Base-by-base conservation (phyloP, 1,140 invertebrate genomes). In the Dryas iulia region DNA sequence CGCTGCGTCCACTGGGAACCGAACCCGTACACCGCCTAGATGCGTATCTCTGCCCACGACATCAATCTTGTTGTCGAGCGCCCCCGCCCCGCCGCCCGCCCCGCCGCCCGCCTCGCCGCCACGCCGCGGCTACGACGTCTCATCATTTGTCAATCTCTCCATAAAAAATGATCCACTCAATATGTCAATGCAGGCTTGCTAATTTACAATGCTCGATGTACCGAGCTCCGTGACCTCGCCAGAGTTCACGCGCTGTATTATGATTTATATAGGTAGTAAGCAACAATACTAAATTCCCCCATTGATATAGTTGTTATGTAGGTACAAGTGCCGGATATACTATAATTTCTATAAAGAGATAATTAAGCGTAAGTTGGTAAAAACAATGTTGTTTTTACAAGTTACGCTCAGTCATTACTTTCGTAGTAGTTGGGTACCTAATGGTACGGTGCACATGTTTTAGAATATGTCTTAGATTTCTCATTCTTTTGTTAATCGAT, bases 71-170 rank as follows among this genome's bases (percentile, higher is more conserved):
- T 35, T 68, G 77, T 69, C 71, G 71, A 39, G 57, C 47, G 52
- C n/a, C 24, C 26, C 59, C 7, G 6, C 21, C 7, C 24, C 53
- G 1, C 53, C 3, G 30, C 30, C 24, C 53, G 12, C 53, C 59
- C 62, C 39, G 59, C 2, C 62, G 28, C 59, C 66, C 47, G 21
- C n/a, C 26, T 31, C 5, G 30, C 30, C 10, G 11, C n/a, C 24
- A 47, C 54, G 63, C 61, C 62, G 52, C 59, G 39, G 33, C 65
- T 54, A 31, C 58, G 71, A 76, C 78, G 73, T 68, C 68, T 69
- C 72, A 80, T 76, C 83, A 78, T 84, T 83, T 80, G 78, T 84
- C 82, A 82, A 76, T 77, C 69, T 67, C 69, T 61, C 56, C 35
- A 71, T 84, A 79, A 84, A 84, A 80, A 82, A 84, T 83, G 74